Conservation (phyloP, 92 coral and sea anemone genomes). For the Pocillopora grandis region DNA sequence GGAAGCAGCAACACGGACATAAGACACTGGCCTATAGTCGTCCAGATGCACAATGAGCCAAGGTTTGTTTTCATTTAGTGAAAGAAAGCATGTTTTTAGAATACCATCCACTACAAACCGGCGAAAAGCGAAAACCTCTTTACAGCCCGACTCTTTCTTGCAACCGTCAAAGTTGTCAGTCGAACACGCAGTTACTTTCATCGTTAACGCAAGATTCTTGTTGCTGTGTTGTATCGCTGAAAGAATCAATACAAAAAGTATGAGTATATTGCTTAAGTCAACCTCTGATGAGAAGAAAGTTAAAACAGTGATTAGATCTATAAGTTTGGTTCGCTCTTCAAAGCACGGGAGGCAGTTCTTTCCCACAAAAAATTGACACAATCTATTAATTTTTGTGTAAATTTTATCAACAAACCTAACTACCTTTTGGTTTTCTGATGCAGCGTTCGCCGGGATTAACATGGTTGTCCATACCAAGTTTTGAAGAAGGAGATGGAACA, state of each 20-base stretch:
- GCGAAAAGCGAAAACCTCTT: not conserved
- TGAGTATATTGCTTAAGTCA: too few species aligned
- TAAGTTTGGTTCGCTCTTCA: too few species aligned
- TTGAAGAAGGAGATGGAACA: not conserved
- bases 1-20: not conserved
- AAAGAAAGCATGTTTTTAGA: constrained; percentile 1
- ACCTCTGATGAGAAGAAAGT: too few species aligned
- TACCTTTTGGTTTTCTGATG: not conserved
- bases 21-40: not conserved
- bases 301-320: too few species aligned
- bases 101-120: constrained; percentile 14
- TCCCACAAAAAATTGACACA: too few species aligned
- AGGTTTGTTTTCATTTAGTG: constrained; percentile 13
- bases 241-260: too few species aligned
- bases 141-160: not conserved
- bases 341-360: too few species aligned
- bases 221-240: constrained; percentile 19
- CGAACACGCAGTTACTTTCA: constrained; percentile 21
- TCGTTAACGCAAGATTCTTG: constrained; percentile 10
- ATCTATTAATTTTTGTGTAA: too few species aligned
- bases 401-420: too few species aligned
- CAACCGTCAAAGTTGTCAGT: constrained; percentile 27
- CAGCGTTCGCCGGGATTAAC: not conserved
- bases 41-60: constrained; percentile 21
- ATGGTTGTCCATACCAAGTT: not conserved